A percentile compares a stretch with the other conserved stretches of the same genome.
Conservation (phyloP, 2,113 vertebrate genomes). For the Cyprinodon brontotheroides region DNA sequence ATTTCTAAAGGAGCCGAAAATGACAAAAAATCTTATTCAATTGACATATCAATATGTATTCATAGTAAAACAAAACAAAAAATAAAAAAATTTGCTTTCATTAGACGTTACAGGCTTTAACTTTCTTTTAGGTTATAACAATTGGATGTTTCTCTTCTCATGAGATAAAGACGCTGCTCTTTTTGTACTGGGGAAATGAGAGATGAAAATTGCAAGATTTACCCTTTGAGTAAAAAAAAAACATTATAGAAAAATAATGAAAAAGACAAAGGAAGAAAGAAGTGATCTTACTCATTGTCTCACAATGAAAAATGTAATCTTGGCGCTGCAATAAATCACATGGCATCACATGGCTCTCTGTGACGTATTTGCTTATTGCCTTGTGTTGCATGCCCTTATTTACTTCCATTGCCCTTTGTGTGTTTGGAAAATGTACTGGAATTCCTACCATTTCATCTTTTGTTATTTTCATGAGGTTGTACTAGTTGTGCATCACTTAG, state of each 20-base stretch:
- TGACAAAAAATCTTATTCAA: too few species aligned
- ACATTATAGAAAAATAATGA: constrained; percentile 16
- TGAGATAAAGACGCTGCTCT: constrained; percentile 70
- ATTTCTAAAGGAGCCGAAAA: too few species aligned
- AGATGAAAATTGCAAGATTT: constrained; percentile 68
- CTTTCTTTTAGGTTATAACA: constrained; percentile 44
- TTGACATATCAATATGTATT: too few species aligned
- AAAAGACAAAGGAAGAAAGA: constrained; percentile 15
- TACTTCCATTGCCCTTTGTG: constrained; percentile 55
- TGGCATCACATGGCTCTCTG: constrained; percentile 31
- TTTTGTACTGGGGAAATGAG: constrained; percentile 63
- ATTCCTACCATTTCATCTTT: not conserved
- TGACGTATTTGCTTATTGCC: constrained; percentile 81
- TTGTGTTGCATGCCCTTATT: constrained; percentile 67
- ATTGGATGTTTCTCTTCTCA: constrained; percentile 51
- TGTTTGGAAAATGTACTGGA: constrained; percentile 26
- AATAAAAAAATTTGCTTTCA: too few species aligned
- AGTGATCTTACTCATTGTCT: constrained; percentile 49
- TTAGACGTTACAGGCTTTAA: too few species aligned
- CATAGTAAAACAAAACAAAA: too few species aligned
- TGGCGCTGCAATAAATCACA: constrained; percentile 78
- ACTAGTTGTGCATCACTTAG: constrained; percentile 8
- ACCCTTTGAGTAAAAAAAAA: constrained; percentile 43
- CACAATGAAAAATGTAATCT: constrained; percentile 74
- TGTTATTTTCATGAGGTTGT: not conserved